phyloP scores from a whole-genome alignment of 2,113 vertebrate species.

The Steatornis caripensis region DNA sequence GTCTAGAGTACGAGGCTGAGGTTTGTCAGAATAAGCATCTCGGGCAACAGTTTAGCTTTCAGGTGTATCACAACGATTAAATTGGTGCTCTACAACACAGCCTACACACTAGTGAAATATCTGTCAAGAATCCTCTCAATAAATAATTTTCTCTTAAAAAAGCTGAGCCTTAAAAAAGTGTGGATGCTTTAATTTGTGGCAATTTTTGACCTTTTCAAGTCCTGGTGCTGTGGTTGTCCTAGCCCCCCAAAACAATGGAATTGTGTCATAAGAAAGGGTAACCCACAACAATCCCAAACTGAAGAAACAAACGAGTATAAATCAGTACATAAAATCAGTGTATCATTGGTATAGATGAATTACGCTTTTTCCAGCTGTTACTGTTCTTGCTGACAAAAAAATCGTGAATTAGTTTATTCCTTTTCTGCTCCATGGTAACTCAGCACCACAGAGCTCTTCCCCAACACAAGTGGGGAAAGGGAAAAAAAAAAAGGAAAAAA shows the following conservation, averaged over 20 bases:
- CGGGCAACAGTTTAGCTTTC: neutral
- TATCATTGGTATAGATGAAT: neutral
- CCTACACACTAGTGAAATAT: neutral
- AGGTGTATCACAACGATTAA: neutral
- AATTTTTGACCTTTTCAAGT: neutral
- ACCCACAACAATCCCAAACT: neutral
- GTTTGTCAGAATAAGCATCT: neutral
- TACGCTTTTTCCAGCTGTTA: neutral
- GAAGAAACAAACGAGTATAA: neutral
- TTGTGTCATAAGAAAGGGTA: neutral
- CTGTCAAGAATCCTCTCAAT: neutral
- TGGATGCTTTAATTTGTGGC: neutral
- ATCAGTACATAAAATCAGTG: neutral
- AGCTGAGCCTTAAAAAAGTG: neutral
- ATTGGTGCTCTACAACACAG: neutral
- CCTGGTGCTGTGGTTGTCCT: neutral
- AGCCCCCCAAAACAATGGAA: neutral
- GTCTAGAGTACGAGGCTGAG: neutral
- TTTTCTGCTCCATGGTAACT: neutral
- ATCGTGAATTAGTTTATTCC: neutral
- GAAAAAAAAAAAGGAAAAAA: neutral
- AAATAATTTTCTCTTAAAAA: neutral
- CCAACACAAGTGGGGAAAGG: neutral
- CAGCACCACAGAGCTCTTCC: neutral
- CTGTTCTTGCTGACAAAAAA: neutral